Conservation (phyloP, 2,888 invertebrate species). For the Aspidiotus destructor region DNA sequence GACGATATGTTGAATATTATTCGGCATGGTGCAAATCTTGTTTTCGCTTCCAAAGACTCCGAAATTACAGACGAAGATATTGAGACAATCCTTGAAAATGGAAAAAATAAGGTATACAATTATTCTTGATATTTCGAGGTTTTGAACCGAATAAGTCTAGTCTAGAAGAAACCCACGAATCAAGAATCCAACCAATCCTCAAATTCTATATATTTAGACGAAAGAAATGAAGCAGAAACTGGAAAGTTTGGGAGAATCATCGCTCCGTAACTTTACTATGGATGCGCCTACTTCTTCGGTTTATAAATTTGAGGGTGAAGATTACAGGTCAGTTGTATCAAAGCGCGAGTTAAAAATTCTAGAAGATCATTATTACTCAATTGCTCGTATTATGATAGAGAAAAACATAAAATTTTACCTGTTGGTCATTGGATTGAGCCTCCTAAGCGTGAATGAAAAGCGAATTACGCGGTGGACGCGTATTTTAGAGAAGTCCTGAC, state of each 20-base stretch:
- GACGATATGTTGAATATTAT: conserved; percentile 99
- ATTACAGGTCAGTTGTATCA: conserved; percentile 52
- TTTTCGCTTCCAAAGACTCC: conserved; percentile 94
- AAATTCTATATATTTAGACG: conserved; percentile 49
- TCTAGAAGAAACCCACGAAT: neutral
- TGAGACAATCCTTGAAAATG: conserved; percentile 82
- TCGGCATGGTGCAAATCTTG: conserved; percentile 97
- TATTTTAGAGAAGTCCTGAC: conserved; percentile 93
- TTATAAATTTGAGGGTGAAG: conserved; percentile 97
- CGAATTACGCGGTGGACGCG: conserved; percentile 97
- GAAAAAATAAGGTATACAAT: conserved; percentile 63
- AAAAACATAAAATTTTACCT: conserved; percentile 76
- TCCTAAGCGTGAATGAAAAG: conserved; percentile 96
- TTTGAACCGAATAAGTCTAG: neutral
- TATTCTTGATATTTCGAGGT: too few relatives aligned
- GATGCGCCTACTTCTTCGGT: conserved; percentile 74
- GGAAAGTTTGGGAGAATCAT: conserved; percentile 81
- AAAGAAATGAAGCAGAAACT: conserved; percentile 82
- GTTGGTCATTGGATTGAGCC: conserved; percentile 98
- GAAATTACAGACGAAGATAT: conserved; percentile 98
- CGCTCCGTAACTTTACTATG: conserved; percentile 84
- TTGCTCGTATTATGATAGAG: conserved; percentile 48
- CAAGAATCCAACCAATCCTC: neutral
- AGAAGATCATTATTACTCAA: conserved; percentile 6
- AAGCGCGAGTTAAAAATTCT: neutral